These are phyloP conservation scores for Clitarchus hookeri DNA, from an alignment of 2,888 invertebrate genomes.

Conservation along the genomic window DNA sequence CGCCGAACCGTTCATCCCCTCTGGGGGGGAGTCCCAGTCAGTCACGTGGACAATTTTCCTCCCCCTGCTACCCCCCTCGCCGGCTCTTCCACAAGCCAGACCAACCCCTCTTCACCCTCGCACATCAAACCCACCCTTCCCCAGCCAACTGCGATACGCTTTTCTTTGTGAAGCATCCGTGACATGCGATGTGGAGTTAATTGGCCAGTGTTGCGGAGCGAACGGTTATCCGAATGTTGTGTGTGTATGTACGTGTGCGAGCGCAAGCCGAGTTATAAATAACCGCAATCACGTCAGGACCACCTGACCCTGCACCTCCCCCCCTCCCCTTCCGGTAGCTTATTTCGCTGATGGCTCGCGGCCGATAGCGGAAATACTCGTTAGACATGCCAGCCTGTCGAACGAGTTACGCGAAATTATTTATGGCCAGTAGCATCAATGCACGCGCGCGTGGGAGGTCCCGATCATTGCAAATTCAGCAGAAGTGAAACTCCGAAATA, in stretches of 20 bases:
- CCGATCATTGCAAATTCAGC: neutral
- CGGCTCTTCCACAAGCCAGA: no score
- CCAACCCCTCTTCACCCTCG: neutral
- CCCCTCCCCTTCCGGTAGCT: neutral
- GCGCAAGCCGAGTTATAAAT: neutral
- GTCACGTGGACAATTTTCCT: no score
- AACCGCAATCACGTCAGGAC: neutral
- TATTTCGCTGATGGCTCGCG: neutral
- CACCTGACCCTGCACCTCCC: neutral
- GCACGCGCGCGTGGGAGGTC: neutral
- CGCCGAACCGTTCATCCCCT: no score
- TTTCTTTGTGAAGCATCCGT: neutral
- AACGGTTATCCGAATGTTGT: neutral
- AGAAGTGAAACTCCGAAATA: no score
- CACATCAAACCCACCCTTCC: neutral
- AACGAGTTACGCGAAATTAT: neutral
- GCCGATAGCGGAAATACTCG: neutral
- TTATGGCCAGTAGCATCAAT: neutral
- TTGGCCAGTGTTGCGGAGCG: neutral
- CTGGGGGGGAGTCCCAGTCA: no score
- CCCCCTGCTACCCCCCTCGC: no score
- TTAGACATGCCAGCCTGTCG: neutral
- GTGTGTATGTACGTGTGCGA: neutral
- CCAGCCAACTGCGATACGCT: neutral
- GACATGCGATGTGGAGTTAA: conserved; percentile 7